These are phyloP conservation scores for Popillia japonica DNA, from an alignment of 1,140 invertebrate species.

Conservation along the genomic window DNA sequence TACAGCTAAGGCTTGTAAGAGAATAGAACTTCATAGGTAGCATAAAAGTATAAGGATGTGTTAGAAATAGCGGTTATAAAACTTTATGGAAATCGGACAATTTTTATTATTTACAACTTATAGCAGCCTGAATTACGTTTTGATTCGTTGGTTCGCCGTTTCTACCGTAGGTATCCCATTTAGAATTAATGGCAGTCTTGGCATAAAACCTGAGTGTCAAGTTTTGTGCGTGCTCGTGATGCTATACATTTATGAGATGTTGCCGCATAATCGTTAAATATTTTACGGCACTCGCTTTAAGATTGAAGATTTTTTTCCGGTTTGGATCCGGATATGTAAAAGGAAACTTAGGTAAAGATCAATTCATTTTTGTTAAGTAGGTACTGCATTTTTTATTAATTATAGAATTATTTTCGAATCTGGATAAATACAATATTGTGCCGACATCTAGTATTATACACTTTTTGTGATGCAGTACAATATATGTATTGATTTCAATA, in stretches of 20 bases:
- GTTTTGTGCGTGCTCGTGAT: not conserved
- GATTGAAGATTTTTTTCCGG: conserved; percentile 11
- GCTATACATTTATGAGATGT: conserved; percentile 22
- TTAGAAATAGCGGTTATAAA: conserved; percentile 25
- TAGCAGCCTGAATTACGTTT: conserved; percentile 5
- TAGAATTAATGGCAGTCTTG: conserved; percentile 35
- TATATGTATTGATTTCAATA: no score
- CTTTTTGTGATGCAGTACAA: no score
- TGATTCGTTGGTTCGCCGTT: conserved; percentile 26
- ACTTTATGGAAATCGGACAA: conserved; percentile 25
- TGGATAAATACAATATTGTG: no score
- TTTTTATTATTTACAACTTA: conserved; percentile 34
- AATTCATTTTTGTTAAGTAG: no score
- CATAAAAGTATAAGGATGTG: not conserved
- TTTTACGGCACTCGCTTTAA: conserved; percentile 14
- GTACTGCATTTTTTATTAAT: no score
- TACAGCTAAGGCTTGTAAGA: not conserved
- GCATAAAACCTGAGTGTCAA: conserved; percentile 31
- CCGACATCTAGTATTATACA: no score
- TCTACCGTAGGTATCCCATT: conserved; percentile 24
- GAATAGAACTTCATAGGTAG: not conserved
- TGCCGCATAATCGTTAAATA: conserved; percentile 35
- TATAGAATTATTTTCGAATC: no score
- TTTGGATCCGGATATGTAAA: not conserved
- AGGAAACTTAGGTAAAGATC: no score